Base-by-base conservation (phyloP, 2,888 invertebrate genomes). In the Cenopis cana region DNA sequence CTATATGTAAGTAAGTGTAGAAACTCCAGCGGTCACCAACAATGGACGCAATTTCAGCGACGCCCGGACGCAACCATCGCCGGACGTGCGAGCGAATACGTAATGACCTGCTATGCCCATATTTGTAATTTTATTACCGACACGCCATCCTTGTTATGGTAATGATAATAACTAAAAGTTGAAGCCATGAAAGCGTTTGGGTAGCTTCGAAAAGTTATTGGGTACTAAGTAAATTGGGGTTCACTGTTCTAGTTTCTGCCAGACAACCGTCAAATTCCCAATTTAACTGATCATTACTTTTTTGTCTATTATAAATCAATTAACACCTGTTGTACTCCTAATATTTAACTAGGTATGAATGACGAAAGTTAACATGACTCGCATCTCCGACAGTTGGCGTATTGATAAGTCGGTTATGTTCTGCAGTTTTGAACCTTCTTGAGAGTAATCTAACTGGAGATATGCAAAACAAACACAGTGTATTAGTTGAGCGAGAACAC, bases 71-170 rank as follows among this genome's bases (percentile, higher is more conserved):
- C 73, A 73, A 71, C 75, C 77, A 73, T 65, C 74, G 73, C 79
- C 85, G 88, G 85, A 87, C 86, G 88, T 87, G 85, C 78, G 81
- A 79, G 76, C 79, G 88, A 88, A 89, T 89, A 88, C 85, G 78
- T 85, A 88, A 88, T 87, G 86, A 86, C 85, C 79, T 84, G 84
- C 85, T 83, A 86, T 84, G 84, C 78, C 80, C 87, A 85, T 87
- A 86, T 87, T 87, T 84, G 86, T 87, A 87, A 88, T 88, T 87
- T 86, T 88, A 88, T 88, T 86, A 85, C 86, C 82, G 68, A 78
- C 79, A 79, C 76, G 78, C 84, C 78, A 82, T 87, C 84, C 84
- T 85, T 85, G 83, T 85, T 85, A 86, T 86, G 84, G 79, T 85
- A 86, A 88, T 88, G 80, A 77, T 81, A 82, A 85, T 83, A 79